Percentiles rank a stretch among this genome's conserved stretches.
Evolutionary conservation across 1,140 invertebrate genomes (phyloP).

Genomic region (Rhagoletis zephyria): DNA sequence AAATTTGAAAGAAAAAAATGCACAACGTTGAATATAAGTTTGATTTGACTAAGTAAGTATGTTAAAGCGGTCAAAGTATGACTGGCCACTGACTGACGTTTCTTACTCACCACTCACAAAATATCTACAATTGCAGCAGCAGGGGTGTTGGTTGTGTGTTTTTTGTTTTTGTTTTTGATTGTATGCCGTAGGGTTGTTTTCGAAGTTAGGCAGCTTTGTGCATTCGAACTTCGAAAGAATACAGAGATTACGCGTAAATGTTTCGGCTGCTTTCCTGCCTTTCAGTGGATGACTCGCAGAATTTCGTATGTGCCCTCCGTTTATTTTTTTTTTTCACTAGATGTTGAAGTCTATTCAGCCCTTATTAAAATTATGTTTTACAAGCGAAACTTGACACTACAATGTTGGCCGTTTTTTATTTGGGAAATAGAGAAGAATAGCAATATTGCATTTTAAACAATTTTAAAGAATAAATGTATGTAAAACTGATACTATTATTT

Average conservation of each 20-base stretch:
- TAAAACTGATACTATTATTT: too few relatives aligned
- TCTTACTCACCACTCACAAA: conserved; percentile 43
- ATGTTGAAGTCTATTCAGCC: background rate
- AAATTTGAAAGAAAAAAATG: background rate
- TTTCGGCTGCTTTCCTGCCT: background rate
- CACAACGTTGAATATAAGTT: background rate
- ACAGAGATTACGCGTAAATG: conserved; percentile 15
- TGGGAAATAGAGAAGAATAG: background rate
- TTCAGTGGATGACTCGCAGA: conserved; percentile 22
- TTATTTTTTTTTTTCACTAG: background rate
- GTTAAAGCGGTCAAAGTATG: background rate
- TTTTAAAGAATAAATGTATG: background rate
- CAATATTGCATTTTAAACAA: background rate
- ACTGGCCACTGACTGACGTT: conserved; percentile 24
- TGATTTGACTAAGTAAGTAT: background rate
- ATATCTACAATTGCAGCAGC: background rate
- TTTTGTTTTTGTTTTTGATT: background rate
- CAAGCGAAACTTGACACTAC: conserved; percentile 8
- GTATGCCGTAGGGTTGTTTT: background rate
- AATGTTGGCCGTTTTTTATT: background rate
- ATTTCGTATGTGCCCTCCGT: background rate
- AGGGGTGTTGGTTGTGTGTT: background rate
- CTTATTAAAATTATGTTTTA: background rate
- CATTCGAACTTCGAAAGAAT: conserved; percentile 9
- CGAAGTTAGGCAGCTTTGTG: conserved; percentile 17